These are phyloP conservation scores for Onthophagus taurus DNA, from an alignment of 1,140 invertebrate species.

Conservation along the genomic window DNA sequence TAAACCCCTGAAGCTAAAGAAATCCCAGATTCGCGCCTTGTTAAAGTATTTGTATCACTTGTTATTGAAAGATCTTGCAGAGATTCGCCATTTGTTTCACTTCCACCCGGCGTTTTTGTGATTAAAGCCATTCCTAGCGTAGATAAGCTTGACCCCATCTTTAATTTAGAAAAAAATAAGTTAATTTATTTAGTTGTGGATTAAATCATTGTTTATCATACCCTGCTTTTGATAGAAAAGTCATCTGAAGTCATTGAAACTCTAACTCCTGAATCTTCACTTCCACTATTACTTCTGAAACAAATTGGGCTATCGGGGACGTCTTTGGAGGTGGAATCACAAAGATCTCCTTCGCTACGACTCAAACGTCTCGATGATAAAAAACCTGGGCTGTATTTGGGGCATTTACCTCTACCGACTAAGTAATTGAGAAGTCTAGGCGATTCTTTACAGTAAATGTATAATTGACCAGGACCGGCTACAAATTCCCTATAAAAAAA, in stretches of 20 bases:
- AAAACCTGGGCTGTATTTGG: conserved; percentile 21
- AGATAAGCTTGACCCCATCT: conserved; percentile 31
- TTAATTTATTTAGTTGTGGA: too few species aligned
- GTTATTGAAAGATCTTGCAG: conserved; percentile 19
- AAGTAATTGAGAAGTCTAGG: conserved; percentile 38
- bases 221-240: conserved; percentile 16
- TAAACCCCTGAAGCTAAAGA: conserved; percentile 46
- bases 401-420: conserved; percentile 39
- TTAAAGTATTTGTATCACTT: conserved; percentile 16
- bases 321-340: conserved; percentile 13
- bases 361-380: conserved; percentile 36
- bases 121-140: conserved; percentile 36
- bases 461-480: conserved; percentile 41
- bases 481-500: conserved; percentile 38
- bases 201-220: neutral
- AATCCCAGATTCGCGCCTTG: conserved; percentile 39
- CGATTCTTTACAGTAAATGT: conserved; percentile 43
- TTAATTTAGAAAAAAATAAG: conserved; percentile 5
- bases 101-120: conserved; percentile 36
- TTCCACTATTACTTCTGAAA: conserved; percentile 28
- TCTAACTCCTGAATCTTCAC: conserved; percentile 32
- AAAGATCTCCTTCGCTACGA: conserved; percentile 44
- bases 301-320: conserved; percentile 24
- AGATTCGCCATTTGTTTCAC: conserved; percentile 29
- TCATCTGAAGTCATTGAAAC: conserved; percentile 30